These are phyloP conservation scores for Dasysyrphus albostriatus DNA, from an alignment of 2,888 invertebrate genomes.

Conservation along the genomic window DNA sequence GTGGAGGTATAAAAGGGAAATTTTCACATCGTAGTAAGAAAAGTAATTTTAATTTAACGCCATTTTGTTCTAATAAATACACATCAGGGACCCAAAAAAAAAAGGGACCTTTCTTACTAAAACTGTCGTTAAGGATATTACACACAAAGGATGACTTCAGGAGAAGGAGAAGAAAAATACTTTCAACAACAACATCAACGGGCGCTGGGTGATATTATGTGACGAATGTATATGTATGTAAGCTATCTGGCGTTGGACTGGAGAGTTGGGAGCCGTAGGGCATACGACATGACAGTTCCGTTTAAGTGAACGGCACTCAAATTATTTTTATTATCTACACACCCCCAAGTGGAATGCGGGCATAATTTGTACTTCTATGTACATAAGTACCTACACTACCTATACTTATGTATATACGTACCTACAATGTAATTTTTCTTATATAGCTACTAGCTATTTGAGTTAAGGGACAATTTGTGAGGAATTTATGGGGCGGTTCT, in stretches of 20 bases:
- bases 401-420: not conserved
- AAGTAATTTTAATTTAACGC: constrained; percentile 67
- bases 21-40: constrained; percentile 59
- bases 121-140: constrained; percentile 22
- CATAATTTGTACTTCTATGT: constrained; percentile 50
- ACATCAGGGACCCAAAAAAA: not conserved
- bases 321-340: constrained; percentile 54
- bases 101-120: constrained; percentile 34
- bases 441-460: constrained; percentile 25
- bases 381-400: not conserved
- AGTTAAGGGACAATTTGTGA: constrained; percentile 26
- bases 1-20: constrained; percentile 25
- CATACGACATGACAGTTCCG: constrained; percentile 40
- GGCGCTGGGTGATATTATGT: constrained; percentile 19
- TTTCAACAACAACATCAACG: not conserved
- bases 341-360: constrained; percentile 25
- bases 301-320: constrained; percentile 62
- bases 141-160: constrained; percentile 15
- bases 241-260: too few species aligned
- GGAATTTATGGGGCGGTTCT: constrained; percentile 50
- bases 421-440: constrained; percentile 17
- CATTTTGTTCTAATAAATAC: constrained; percentile 46
- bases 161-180: not conserved
- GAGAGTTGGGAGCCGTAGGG: not conserved
- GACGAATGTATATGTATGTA: constrained; percentile 36